Percentiles rank a stretch among this genome's conserved stretches.
These are phyloP conservation scores for Apotomis turbidana DNA, from an alignment of 2,888 invertebrate species.

Conservation along the genomic window DNA sequence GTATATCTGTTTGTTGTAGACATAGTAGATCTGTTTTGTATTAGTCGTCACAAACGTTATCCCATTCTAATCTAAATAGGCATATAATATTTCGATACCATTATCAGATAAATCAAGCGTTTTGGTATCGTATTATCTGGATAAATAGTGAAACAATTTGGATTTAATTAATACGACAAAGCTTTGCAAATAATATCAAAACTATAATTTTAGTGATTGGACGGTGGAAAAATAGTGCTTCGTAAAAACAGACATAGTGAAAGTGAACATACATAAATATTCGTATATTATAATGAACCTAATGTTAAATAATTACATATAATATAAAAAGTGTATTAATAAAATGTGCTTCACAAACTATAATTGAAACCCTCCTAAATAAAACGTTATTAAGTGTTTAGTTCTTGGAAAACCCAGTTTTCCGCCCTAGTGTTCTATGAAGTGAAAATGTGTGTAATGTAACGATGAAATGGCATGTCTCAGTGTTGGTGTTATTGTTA, in stretches of 20 bases:
- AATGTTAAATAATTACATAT: too few relatives aligned
- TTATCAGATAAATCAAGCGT: neutral
- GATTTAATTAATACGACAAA: slow-evolving; percentile 26
- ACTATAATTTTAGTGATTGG: neutral
- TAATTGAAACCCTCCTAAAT: too few relatives aligned
- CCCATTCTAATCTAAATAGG: slow-evolving; percentile 1
- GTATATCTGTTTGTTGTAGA: too few relatives aligned
- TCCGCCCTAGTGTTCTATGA: neutral
- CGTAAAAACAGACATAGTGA: too few relatives aligned
- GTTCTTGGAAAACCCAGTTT: neutral
- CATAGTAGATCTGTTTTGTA: neutral
- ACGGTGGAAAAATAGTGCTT: neutral
- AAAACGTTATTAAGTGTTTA: neutral
- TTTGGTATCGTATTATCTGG: slow-evolving; percentile 26
- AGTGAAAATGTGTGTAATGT: slow-evolving; percentile 21
- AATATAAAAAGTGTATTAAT: too few relatives aligned
- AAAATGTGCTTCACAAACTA: too few relatives aligned
- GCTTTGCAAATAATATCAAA: slow-evolving; percentile 2
- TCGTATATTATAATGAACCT: too few relatives aligned
- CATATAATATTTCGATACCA: slow-evolving; percentile 31
- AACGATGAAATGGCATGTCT: slow-evolving; percentile 33
- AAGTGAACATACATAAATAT: too few relatives aligned
- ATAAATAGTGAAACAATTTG: slow-evolving; percentile 24
- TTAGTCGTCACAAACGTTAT: neutral
- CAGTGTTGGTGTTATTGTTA: slow-evolving; percentile 16